A percentile compares a stretch with the other conserved stretches of the same genome.
Conservation (phyloP, 2,797 vertebrate genomes). For the Chrosomus eos region DNA sequence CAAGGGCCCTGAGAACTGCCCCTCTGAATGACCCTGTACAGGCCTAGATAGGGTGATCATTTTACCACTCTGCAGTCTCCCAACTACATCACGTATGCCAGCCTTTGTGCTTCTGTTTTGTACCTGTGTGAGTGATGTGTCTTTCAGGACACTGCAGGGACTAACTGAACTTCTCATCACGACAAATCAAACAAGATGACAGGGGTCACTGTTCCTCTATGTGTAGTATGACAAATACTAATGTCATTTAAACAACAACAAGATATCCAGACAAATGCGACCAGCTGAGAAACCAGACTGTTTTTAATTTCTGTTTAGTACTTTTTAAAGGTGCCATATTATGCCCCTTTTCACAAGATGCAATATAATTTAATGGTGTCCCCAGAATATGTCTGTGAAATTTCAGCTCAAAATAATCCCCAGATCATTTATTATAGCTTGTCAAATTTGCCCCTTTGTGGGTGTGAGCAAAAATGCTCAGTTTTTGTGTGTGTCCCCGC, state of each 20-base stretch:
- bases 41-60: background rate
- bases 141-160: background rate
- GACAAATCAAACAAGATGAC: background rate
- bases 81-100: slow-evolving; percentile 62
- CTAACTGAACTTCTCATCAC: slow-evolving; percentile 21
- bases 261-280: background rate
- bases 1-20: slow-evolving; percentile 47
- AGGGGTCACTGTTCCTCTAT: background rate
- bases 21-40: slow-evolving; percentile 12
- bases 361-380: too few relatives aligned
- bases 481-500: too few relatives aligned
- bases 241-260: background rate
- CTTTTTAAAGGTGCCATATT: background rate
- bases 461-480: too few relatives aligned
- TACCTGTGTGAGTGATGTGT: slow-evolving; percentile 2
- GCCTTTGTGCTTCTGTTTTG: slow-evolving; percentile 26
- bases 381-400: too few relatives aligned
- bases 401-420: too few relatives aligned
- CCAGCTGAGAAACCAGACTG: background rate
- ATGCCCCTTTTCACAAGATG: too few relatives aligned
- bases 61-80: slow-evolving; percentile 31
- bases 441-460: too few relatives aligned
- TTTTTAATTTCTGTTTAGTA: background rate
- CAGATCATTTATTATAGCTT: too few relatives aligned
- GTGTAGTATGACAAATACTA: background rate